phyloP scores from a whole-genome alignment of 2,797 vertebrate species.

The Oophaga sylvatica region DNA sequence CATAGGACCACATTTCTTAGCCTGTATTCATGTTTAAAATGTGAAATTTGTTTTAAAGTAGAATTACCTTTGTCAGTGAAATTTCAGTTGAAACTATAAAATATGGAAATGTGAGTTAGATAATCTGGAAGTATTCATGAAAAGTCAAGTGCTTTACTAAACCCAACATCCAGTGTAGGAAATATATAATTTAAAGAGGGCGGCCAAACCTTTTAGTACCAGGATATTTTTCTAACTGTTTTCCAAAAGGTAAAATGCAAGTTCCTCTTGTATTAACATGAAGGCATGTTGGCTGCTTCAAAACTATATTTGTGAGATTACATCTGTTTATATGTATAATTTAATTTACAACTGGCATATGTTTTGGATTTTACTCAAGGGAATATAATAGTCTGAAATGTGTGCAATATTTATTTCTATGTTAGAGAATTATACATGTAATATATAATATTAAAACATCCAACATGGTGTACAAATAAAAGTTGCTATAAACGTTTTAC shows the following conservation, averaged over 20 bases:
- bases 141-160: not conserved
- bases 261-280: not conserved
- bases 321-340: slow-evolving; percentile 14
- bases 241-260: slow-evolving; percentile 1
- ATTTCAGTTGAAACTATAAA: too few relatives aligned
- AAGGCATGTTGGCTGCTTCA: not conserved
- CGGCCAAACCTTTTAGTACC: not conserved
- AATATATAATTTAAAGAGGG: not conserved
- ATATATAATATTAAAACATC: not conserved
- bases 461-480: not conserved
- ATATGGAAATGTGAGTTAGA: not conserved
- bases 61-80: too few relatives aligned
- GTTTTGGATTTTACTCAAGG: slow-evolving; percentile 4
- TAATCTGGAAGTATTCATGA: not conserved
- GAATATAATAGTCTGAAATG: not conserved
- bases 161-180: not conserved
- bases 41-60: too few relatives aligned
- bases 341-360: slow-evolving; percentile 14
- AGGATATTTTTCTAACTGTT: not conserved
- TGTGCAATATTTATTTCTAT: not conserved
- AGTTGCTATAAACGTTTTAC: not conserved
- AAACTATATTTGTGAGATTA: slow-evolving; percentile 4
- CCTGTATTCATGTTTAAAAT: too few relatives aligned
- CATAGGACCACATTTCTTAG: too few relatives aligned
- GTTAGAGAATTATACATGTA: not conserved